A percentile compares a stretch with the other conserved stretches of the same genome.
These are phyloP conservation scores for Okamejei kenojei DNA, from an alignment of 2,797 vertebrate species.

Conservation along the genomic window DNA sequence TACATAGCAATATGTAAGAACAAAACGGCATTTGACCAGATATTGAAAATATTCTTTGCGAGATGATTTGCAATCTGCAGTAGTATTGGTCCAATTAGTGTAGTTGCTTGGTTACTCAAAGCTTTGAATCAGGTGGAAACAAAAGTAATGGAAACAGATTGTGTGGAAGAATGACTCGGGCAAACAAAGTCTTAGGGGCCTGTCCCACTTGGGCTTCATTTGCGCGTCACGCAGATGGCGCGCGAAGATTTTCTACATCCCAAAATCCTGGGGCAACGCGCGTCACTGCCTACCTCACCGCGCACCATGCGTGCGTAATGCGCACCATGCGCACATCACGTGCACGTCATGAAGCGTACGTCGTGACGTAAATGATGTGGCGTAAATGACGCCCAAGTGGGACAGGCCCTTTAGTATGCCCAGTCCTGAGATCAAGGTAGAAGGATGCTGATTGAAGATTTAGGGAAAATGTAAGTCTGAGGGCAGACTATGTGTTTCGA, in stretches of 20 bases:
- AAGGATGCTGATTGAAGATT: background rate
- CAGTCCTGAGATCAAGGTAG: background rate
- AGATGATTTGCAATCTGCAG: background rate
- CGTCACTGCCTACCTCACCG: no score
- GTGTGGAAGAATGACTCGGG: background rate
- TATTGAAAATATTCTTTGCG: background rate
- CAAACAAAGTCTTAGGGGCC: background rate
- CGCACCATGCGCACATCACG: no score
- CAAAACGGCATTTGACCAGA: background rate
- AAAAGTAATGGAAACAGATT: background rate
- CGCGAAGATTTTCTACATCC: no score
- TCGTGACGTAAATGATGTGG: no score
- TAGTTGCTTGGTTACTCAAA: background rate
- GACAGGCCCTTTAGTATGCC: background rate
- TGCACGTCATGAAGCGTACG: no score
- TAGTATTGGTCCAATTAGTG: background rate
- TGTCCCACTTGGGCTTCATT: no score
- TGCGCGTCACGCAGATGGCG: no score
- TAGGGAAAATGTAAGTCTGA: background rate
- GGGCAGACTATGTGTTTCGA: background rate
- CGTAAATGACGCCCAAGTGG: no score
- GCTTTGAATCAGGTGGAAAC: background rate
- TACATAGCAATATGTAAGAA: background rate
- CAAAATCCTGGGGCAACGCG: no score
- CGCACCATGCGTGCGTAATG: no score